Evolutionary conservation across 2,113 vertebrate species (phyloP).

Genomic region (Passer montanus): DNA sequence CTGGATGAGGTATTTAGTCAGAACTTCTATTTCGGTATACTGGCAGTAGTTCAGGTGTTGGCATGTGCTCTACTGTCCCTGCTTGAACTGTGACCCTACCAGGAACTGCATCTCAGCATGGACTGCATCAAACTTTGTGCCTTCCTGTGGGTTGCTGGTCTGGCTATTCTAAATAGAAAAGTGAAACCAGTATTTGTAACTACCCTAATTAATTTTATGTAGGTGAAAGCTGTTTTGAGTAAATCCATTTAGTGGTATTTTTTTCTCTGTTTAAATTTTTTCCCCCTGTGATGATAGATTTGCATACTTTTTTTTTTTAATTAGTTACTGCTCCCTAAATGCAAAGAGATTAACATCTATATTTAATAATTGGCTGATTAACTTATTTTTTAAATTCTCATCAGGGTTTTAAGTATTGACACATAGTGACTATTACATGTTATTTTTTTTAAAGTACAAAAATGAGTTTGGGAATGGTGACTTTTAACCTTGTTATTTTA

Average conservation of each 20-base stretch:
- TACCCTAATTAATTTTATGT: neutral
- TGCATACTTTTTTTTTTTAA: neutral
- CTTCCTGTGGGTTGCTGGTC: neutral
- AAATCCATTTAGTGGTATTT: neutral
- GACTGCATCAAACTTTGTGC: neutral
- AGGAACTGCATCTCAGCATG: neutral
- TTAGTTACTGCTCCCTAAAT: neutral
- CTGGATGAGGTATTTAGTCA: neutral
- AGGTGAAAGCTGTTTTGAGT: neutral
- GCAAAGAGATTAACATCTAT: neutral
- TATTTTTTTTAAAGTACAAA: neutral
- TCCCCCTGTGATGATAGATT: neutral
- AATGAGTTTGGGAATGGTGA: neutral
- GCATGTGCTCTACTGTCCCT: neutral
- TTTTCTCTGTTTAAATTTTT: rapidly evolving
- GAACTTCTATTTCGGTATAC: neutral
- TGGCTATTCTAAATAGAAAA: neutral
- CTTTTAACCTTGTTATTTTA: neutral
- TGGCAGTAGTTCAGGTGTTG: neutral
- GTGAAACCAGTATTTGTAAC: neutral
- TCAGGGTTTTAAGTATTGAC: neutral
- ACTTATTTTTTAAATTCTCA: neutral
- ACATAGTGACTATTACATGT: neutral
- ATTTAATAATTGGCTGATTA: neutral
- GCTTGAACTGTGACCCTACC: slow-evolving; percentile 35